Conservation (phyloP, 30 jellyfish, hydroid and myxozoan species). For the Aurelia aurita region DNA sequence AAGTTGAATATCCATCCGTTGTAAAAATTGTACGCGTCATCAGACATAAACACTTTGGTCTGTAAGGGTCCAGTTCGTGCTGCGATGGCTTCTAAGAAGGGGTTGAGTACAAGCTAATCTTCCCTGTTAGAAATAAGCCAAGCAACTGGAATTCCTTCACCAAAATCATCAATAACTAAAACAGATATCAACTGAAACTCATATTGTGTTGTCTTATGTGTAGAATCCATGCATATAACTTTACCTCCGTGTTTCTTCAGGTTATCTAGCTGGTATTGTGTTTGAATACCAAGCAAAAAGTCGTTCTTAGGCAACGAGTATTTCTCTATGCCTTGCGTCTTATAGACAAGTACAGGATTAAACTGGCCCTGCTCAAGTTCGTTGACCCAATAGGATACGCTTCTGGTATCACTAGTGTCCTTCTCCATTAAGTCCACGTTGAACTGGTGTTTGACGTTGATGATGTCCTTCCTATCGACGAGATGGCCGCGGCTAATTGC, state of each 20-base stretch:
- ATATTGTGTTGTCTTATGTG: constrained; percentile 46
- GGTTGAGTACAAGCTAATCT: constrained; percentile 49
- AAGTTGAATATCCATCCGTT: constrained; percentile 40
- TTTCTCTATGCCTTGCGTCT: constrained; percentile 21
- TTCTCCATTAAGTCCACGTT: too few relatives aligned
- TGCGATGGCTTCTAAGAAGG: constrained; percentile 47
- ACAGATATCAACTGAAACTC: constrained; percentile 46
- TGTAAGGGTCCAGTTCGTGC: constrained; percentile 31
- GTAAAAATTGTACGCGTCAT: constrained; percentile 50
- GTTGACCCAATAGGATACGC: constrained; percentile 55
- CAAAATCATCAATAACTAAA: constrained; percentile 44
- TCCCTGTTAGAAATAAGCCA: constrained; percentile 53
- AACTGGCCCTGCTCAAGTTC: constrained; percentile 49
- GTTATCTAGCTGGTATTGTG: constrained; percentile 14
- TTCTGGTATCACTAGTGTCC: constrained; percentile 23
- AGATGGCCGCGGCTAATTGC: constrained; percentile 23
- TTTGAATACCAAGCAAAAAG: constrained; percentile 23
- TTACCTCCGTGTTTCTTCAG: not conserved
- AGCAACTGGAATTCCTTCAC: constrained; percentile 37
- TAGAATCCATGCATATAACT: constrained; percentile 33
- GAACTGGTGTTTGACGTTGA: constrained; percentile 40
- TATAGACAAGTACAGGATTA: constrained; percentile 39
- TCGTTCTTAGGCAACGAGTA: constrained; percentile 20
- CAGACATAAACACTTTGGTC: constrained; percentile 43
- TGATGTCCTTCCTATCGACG: constrained; percentile 29